Base-by-base conservation (phyloP, 2,888 invertebrate species). In the Cephus rjabovi region DNA sequence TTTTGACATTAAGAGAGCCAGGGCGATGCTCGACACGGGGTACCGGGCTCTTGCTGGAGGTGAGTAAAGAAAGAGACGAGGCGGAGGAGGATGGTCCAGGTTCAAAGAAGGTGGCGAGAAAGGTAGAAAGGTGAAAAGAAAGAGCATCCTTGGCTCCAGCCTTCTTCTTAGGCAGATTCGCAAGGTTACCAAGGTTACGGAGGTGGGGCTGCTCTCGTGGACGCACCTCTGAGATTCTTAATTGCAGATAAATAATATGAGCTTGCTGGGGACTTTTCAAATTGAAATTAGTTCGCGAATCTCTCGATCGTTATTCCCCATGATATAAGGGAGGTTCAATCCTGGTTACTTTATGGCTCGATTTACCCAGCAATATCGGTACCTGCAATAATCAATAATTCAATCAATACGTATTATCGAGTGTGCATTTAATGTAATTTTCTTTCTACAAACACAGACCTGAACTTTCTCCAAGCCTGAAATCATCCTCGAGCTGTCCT, bases 1-100 rank as follows among this genome's bases (percentile, higher is more conserved):
- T 88, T 87, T 87, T 86, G 84, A 88, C 87, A 82, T 87, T 86
- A 86, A 86, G 82, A 81, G 85, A 86, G 84, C 81, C 81, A 76
- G 75, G 70, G 77, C 79, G 78, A 76, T 75, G 68, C 75, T 74
- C 73, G 79, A 73, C 77, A 79, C 80, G 79, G 79, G 40, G 1
- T 40, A 40, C 40, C 79, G 77, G 76, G 77, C 76, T 79, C 75
- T 78, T 74, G 77, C 76, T 73, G 79, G 78, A 78, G 80, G 79
- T 79, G 81, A 78, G 81, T 78, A 79, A 78, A 76, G 78, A 81
- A 77, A 69, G 77, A 81, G 75, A 76, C 77, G 69, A 73, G 76
- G 70, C 79, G 73, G 79, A 74, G 75, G 79, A 30, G 70, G 31
- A 33, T 33, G 70, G 12, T 70, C 70, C 30, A 70, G 31, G 33